Percentiles rank a stretch among this genome's conserved stretches.
Evolutionary conservation across 92 coral and sea anemone genomes (phyloP).

Genomic region (Chrysogorgia sp.): DNA sequence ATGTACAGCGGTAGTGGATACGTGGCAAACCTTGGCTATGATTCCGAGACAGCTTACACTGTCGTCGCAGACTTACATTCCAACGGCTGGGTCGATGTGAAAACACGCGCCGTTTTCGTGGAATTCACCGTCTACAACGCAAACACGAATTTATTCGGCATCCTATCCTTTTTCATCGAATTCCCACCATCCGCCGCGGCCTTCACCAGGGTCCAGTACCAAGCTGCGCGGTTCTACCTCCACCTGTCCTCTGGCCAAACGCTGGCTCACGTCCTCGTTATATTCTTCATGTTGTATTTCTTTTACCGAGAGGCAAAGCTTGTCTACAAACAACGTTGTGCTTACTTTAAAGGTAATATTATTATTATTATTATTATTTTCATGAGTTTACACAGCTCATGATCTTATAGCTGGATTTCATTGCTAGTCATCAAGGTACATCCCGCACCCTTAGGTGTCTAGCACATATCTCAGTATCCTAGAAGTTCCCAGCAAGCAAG

Average conservation of each 20-base stretch:
- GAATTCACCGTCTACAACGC: constrained; percentile 94
- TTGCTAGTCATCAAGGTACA: too few relatives aligned
- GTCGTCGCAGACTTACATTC: constrained; percentile 88
- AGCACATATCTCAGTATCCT: too few relatives aligned
- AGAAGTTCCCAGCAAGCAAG: too few relatives aligned
- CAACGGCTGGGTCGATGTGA: constrained; percentile 72
- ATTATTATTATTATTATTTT: too few relatives aligned
- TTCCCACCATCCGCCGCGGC: constrained; percentile 87
- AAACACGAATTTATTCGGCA: constrained; percentile 78
- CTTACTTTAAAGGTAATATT: constrained; percentile 51
- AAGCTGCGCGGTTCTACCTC: constrained; percentile 74
- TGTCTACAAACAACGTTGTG: constrained; percentile 67
- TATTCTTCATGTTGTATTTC: constrained; percentile 80
- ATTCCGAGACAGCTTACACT: constrained; percentile 78
- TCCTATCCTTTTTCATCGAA: constrained; percentile 82
- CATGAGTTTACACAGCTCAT: too few relatives aligned
- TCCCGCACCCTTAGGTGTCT: too few relatives aligned
- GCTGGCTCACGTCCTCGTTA: constrained; percentile 63
- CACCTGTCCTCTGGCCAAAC: constrained; percentile 67
- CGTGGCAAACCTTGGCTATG: constrained; percentile 88
- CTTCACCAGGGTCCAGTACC: constrained; percentile 67
- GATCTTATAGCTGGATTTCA: too few relatives aligned
- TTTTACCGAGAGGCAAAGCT: constrained; percentile 79
- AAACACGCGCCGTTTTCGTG: constrained; percentile 74
- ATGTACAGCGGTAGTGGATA: constrained; percentile 88